phyloP scores from a whole-genome alignment of 2,888 invertebrate genomes.

The Fragum fragum region DNA sequence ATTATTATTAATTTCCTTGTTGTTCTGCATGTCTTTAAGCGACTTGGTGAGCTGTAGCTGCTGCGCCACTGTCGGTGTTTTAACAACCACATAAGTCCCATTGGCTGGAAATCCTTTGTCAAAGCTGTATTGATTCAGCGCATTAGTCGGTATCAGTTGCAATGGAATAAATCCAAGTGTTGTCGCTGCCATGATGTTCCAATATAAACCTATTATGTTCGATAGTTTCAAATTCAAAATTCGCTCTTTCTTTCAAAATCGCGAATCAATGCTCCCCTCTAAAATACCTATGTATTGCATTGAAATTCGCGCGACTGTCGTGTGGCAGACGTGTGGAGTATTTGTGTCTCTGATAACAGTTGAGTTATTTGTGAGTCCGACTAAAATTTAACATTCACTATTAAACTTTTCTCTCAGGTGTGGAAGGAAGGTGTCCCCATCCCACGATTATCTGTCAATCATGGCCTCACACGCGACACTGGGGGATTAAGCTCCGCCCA shows the following conservation, averaged over 20 bases:
- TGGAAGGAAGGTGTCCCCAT: slow-evolving; percentile 47
- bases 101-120: slow-evolving; percentile 73
- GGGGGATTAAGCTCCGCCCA: slow-evolving; percentile 58
- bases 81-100: slow-evolving; percentile 78
- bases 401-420: slow-evolving; percentile 62
- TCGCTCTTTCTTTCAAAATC: background rate
- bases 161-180: slow-evolving; percentile 74
- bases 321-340: slow-evolving; percentile 69
- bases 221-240: slow-evolving; percentile 7
- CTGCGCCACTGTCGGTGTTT: slow-evolving; percentile 80
- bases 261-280: slow-evolving; percentile 19
- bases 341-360: slow-evolving; percentile 58
- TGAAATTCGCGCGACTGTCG: slow-evolving; percentile 65
- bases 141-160: slow-evolving; percentile 69
- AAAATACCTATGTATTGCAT: slow-evolving; percentile 32
- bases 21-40: slow-evolving; percentile 63
- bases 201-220: slow-evolving; percentile 1
- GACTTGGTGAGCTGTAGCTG: slow-evolving; percentile 78
- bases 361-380: slow-evolving; percentile 59
- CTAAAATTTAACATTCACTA: slow-evolving; percentile 47
- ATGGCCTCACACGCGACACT: slow-evolving; percentile 62
- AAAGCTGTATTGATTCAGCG: slow-evolving; percentile 57
- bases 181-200: slow-evolving; percentile 64
- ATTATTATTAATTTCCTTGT: slow-evolving; percentile 67
- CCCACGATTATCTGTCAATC: slow-evolving; percentile 56